Evolutionary conservation across 2,888 invertebrate genomes (phyloP).

Genomic region (Abrostola tripartita): DNA sequence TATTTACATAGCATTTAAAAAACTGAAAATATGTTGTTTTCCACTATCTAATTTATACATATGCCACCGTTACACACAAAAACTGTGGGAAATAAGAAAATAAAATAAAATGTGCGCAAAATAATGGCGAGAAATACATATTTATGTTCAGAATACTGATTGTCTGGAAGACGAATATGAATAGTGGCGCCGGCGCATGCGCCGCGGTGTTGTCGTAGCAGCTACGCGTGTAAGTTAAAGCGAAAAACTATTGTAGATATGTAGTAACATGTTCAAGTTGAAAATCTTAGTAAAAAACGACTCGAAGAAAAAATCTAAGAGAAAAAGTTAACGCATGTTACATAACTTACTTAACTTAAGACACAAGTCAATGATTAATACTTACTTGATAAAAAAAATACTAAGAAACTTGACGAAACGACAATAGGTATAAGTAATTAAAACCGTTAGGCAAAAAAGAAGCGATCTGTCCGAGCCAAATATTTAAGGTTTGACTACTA

Average conservation of each 20-base stretch:
- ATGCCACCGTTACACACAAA: constrained; percentile 4
- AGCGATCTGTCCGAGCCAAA: too few species aligned
- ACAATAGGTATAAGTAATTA: too few species aligned
- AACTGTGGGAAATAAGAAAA: constrained; percentile 23
- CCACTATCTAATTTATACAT: constrained; percentile 3
- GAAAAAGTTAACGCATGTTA: background rate
- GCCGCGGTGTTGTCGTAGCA: background rate
- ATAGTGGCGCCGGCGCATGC: constrained; percentile 23
- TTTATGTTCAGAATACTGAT: constrained; percentile 33
- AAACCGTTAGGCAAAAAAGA: too few species aligned
- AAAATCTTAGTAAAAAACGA: background rate
- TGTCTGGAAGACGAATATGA: constrained; percentile 29
- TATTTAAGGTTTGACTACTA: too few species aligned
- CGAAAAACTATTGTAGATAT: background rate
- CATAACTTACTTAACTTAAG: too few species aligned
- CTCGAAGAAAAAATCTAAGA: too few species aligned
- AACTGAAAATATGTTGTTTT: constrained; percentile 10
- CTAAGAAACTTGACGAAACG: too few species aligned
- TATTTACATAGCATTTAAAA: background rate
- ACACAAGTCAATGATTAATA: too few species aligned
- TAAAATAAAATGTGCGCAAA: constrained; percentile 23
- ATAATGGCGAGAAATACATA: constrained; percentile 18
- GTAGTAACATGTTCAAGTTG: background rate
- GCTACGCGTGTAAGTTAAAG: background rate
- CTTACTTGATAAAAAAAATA: too few species aligned